phyloP scores from a whole-genome alignment of 92 coral and sea anemone genomes.

The Umimayanthus kanabou region DNA sequence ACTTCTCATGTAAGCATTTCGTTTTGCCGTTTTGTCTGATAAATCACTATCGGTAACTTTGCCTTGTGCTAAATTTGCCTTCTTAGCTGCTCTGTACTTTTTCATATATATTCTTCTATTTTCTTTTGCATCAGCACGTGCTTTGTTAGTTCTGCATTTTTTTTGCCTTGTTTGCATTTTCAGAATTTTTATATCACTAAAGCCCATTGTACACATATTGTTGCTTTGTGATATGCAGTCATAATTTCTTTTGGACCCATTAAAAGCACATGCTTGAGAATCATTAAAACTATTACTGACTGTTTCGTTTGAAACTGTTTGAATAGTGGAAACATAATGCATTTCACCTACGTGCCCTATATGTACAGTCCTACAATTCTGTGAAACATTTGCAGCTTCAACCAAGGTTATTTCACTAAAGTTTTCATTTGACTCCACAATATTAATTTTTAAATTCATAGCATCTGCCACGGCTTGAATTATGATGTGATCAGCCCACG shows the following conservation, averaged over 20 bases:
- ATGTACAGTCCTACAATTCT: not conserved
- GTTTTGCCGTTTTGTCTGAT: not conserved
- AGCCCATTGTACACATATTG: no score
- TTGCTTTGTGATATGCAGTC: not conserved
- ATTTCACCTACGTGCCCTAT: conserved; percentile 2
- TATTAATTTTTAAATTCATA: not conserved
- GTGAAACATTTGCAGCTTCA: conserved; percentile 2
- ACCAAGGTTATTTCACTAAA: conserved; percentile 19
- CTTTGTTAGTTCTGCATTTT: not conserved
- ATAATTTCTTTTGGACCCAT: not conserved
- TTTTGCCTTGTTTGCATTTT: not conserved
- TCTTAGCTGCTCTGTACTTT: conserved; percentile 9
- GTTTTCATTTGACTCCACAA: conserved; percentile 10
- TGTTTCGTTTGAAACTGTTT: not conserved
- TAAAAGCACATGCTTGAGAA: not conserved
- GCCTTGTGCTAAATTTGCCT: not conserved
- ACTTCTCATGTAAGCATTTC: no score
- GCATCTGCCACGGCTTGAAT: no score
- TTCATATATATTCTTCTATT: not conserved
- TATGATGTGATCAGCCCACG: no score
- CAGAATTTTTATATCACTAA: not conserved
- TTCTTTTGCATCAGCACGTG: not conserved
- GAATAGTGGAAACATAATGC: conserved; percentile 21
- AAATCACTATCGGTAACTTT: not conserved
- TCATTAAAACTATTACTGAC: not conserved